Evolutionary conservation across 2,797 vertebrate species (phyloP), one percentile per base, ranked within the genome.

Genomic region (Vespertilio murinus): DNA sequence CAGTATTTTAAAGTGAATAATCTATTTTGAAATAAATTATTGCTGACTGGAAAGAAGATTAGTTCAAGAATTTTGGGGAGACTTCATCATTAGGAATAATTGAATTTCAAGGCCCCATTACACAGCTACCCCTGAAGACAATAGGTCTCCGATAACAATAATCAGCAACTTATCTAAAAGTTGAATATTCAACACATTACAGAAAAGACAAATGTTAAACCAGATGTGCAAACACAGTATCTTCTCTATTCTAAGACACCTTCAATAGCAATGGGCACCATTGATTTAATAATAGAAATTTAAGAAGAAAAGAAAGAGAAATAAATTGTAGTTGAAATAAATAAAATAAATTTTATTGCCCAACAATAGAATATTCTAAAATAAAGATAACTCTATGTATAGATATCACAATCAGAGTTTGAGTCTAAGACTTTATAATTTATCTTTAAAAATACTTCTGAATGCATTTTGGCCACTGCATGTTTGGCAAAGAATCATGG

Each of bases 1-100:
- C 49, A 83, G 5, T 35, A 4, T 83, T 95, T 40, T 83, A 47
- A 93, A 54, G 14, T 75, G 65, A 10, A 79, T 73, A 88, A 90
- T n/a, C 69, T 75, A 82, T 80, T 84, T 92, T 73, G 47, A 30
- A 80, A 81, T 22, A 96, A 94, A 94, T 74, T 47, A 90, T 70
- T 82, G 59, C 11, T 59, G n/a, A 70, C 88, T 84, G 2, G 42
- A 83, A 91, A 83, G 42, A 89, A 89, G 33, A 70, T 93, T 73
- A 84, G 14, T 49, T 91, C 47, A 84, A 81, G 64, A 81, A 56
- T 81, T 74, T 69, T 25, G 2, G 11, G 35, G 59, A 94, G 54
- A 88, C 64, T 64, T 87, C 6, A 45, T 70, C 38, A 49, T 33
- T 54, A 56, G 25, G 14, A 81, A 88, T n/a, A 74, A n/a, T 28